These are phyloP conservation scores for Radopholus similis DNA, from an alignment of 1,140 invertebrate species.

Conservation along the genomic window DNA sequence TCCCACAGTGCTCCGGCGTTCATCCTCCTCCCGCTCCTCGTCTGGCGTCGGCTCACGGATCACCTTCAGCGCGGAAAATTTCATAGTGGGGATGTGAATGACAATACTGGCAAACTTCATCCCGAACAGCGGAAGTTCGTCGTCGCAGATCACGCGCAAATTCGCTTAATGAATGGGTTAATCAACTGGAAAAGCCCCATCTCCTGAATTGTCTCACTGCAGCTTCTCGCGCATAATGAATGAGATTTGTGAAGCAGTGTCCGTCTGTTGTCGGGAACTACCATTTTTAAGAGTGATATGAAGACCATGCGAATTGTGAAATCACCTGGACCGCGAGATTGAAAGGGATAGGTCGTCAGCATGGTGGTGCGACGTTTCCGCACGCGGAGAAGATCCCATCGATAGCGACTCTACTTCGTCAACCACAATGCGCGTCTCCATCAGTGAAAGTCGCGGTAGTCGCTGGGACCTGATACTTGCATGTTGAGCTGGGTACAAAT, in stretches of 20 bases:
- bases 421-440: not conserved
- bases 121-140: constrained; percentile 37
- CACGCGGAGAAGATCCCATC: not conserved
- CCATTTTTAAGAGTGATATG: not conserved
- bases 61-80: constrained; percentile 43
- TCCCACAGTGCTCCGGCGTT: constrained; percentile 2
- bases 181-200: no score
- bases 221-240: constrained; percentile 46
- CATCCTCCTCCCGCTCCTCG: constrained; percentile 23
- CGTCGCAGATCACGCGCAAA: constrained; percentile 47
- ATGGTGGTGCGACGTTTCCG: no score
- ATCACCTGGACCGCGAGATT: not conserved
- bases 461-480: no score
- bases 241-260: constrained; percentile 34
- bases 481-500: no score
- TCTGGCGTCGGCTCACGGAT: constrained; percentile 32
- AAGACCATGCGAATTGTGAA: not conserved
- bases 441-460: no score
- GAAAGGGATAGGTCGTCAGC: no score
- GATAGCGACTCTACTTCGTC: not conserved
- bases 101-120: not conserved
- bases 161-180: constrained; percentile 10
- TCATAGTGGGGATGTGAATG: not conserved
- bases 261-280: not conserved
- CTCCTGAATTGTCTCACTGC: no score